Conservation (phyloP, 1,140 invertebrate genomes). For the Neelides sp. region DNA sequence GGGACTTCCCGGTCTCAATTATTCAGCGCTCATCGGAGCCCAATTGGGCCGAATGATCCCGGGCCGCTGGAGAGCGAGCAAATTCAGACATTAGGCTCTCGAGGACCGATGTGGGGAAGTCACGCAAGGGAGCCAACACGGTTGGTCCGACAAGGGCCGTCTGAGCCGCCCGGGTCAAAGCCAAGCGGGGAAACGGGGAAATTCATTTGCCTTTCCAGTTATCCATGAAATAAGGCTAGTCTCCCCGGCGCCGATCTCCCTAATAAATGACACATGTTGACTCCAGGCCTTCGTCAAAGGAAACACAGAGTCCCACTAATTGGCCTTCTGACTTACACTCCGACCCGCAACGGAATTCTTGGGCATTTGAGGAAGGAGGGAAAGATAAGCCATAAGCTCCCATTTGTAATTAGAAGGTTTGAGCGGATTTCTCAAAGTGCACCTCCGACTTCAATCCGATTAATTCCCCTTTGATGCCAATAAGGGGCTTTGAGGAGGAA, state of each 20-base stretch:
- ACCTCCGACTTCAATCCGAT: too few relatives aligned
- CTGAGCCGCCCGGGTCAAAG: not conserved
- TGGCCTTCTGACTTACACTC: too few relatives aligned
- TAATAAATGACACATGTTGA: conserved; percentile 30
- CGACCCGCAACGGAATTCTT: not conserved
- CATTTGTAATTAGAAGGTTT: too few relatives aligned
- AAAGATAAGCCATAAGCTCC: not conserved
- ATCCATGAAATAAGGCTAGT: conserved; percentile 30
- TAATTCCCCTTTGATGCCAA: too few relatives aligned
- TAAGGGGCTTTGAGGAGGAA: too few relatives aligned
- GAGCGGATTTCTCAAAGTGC: too few relatives aligned
- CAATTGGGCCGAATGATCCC: conserved; percentile 25
- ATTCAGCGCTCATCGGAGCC: conserved; percentile 14
- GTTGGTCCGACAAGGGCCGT: not conserved
- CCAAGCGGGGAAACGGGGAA: not conserved
- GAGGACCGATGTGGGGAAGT: not conserved
- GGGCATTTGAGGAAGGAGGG: not conserved
- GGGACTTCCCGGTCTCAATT: not conserved
- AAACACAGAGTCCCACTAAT: too few relatives aligned
- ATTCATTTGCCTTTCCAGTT: conserved; percentile 23
- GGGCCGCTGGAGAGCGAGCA: conserved; percentile 20
- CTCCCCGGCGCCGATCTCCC: conserved; percentile 15
- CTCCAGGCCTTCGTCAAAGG: too few relatives aligned
- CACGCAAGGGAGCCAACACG: conserved; percentile 15
- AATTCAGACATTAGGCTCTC: conserved; percentile 21